These are phyloP conservation scores for Leptinotarsa texana DNA, from an alignment of 1,140 invertebrate species.

Conservation along the genomic window DNA sequence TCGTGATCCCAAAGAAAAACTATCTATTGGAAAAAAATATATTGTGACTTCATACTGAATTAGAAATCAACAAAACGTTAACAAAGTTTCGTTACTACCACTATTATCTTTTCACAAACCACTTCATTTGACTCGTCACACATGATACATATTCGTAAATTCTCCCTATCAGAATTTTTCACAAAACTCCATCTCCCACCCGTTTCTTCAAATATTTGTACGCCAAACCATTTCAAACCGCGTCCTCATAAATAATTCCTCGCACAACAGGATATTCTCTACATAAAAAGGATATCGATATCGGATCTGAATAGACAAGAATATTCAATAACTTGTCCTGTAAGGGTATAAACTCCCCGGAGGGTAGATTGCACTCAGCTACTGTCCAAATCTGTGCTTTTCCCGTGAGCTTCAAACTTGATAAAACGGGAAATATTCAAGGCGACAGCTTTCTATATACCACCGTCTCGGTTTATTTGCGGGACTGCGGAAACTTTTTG, in stretches of 20 bases:
- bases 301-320: slow-evolving; percentile 46
- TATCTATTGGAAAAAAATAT: too few species aligned
- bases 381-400: slow-evolving; percentile 48
- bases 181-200: background rate
- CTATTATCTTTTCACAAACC: too few species aligned
- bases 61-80: too few species aligned
- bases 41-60: too few species aligned
- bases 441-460: slow-evolving; percentile 39
- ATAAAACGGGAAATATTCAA: slow-evolving; percentile 47
- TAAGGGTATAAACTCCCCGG: slow-evolving; percentile 42
- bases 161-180: background rate
- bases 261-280: slow-evolving; percentile 41
- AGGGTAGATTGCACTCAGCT: slow-evolving; percentile 45
- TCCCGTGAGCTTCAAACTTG: slow-evolving; percentile 36
- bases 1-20: too few species aligned
- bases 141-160: background rate
- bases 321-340: slow-evolving; percentile 49
- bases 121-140: background rate
- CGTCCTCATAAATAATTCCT: slow-evolving; percentile 45
- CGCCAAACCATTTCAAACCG: slow-evolving; percentile 31
- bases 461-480: slow-evolving; percentile 11
- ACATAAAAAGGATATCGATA: slow-evolving; percentile 44
- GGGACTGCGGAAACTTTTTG: slow-evolving; percentile 38
- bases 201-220: slow-evolving; percentile 29
- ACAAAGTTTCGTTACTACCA: too few species aligned